phyloP scores from a whole-genome alignment of 2,888 invertebrate genomes.

The Drosophila neoperkinsi region DNA sequence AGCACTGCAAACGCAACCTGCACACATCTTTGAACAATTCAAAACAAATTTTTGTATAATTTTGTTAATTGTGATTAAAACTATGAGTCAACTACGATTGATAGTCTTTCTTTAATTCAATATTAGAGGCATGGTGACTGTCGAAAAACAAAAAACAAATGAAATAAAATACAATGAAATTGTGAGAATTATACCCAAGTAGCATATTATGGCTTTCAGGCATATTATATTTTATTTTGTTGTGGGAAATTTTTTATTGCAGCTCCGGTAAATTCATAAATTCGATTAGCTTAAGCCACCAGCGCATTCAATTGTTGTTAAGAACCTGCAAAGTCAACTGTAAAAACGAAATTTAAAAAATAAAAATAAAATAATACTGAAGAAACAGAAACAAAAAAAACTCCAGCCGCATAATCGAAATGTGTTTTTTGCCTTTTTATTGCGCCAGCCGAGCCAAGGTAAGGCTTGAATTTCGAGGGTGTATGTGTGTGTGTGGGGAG shows the following conservation, averaged over 20 bases:
- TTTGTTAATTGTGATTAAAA: not conserved
- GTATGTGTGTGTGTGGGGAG: slow-evolving; percentile 14
- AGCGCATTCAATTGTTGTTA: slow-evolving; percentile 68
- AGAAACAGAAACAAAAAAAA: slow-evolving; percentile 21
- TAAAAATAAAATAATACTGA: slow-evolving; percentile 23
- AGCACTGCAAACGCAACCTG: not conserved
- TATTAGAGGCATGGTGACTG: not conserved
- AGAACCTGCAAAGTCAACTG: slow-evolving; percentile 54
- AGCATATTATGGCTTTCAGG: slow-evolving; percentile 63
- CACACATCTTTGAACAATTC: slow-evolving; percentile 8
- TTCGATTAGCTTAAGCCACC: slow-evolving; percentile 71
- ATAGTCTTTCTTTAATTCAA: not conserved
- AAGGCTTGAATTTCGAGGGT: slow-evolving; percentile 24
- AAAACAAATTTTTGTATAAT: too few relatives aligned
- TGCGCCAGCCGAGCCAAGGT: slow-evolving; percentile 60
- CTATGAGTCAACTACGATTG: not conserved
- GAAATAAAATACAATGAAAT: slow-evolving; percentile 31
- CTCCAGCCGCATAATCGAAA: slow-evolving; percentile 72
- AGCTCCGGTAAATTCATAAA: slow-evolving; percentile 46
- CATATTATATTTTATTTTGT: slow-evolving; percentile 69
- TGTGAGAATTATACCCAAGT: slow-evolving; percentile 15
- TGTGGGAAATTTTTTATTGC: slow-evolving; percentile 62
- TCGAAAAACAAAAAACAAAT: slow-evolving; percentile 33
- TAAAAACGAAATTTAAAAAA: slow-evolving; percentile 57
- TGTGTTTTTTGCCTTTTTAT: slow-evolving; percentile 77